A percentile compares a stretch with the other conserved stretches of the same genome.
Evolutionary conservation across 2,113 vertebrate species (phyloP).

Genomic region (Ifrita kowaldi): DNA sequence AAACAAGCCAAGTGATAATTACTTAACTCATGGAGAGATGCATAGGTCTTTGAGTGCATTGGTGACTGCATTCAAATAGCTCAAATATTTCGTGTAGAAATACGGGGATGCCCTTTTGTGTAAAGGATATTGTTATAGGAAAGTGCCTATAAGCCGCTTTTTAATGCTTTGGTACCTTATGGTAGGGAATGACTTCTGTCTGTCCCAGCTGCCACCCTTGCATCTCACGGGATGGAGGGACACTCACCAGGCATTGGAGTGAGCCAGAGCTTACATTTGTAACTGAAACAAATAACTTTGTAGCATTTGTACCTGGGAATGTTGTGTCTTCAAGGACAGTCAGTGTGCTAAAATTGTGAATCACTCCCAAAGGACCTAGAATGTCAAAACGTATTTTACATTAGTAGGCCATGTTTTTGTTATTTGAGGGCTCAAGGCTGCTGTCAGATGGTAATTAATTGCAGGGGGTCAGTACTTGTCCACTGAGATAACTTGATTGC

Average conservation of each 20-base stretch:
- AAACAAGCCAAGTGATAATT: neutral
- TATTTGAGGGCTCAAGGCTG: conserved; percentile 16
- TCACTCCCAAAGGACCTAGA: neutral
- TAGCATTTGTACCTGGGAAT: neutral
- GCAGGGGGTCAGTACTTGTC: neutral
- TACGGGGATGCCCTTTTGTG: fast-evolving
- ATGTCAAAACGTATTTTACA: neutral
- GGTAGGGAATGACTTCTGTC: neutral
- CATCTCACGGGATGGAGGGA: neutral
- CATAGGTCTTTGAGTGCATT: too few relatives aligned
- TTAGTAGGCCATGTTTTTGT: neutral
- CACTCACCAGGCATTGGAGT: neutral
- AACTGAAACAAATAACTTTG: neutral
- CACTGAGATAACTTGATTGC: neutral
- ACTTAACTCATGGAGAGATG: neutral
- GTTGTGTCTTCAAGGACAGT: neutral
- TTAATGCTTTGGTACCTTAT: neutral
- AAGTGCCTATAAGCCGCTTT: neutral
- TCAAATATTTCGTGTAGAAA: neutral
- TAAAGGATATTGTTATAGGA: neutral
- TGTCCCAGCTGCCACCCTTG: neutral
- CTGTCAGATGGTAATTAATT: conserved; percentile 10
- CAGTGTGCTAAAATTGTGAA: neutral
- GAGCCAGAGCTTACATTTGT: neutral
- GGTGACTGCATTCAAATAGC: neutral